Evolutionary conservation across 2,797 vertebrate genomes (phyloP).

Genomic region (Loriculus beryllinus): DNA sequence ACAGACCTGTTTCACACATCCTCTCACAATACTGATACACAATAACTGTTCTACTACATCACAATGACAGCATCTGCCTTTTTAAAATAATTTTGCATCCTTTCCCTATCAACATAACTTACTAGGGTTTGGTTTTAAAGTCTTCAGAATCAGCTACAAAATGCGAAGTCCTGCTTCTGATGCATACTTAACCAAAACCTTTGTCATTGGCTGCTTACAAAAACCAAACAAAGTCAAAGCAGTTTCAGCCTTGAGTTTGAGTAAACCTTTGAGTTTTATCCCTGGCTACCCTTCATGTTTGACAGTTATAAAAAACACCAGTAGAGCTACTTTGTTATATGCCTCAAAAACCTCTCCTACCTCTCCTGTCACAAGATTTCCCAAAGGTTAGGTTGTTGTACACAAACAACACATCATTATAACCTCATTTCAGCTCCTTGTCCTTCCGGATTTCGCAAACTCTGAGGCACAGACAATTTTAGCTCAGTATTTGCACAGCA

Average conservation of each 20-base stretch:
- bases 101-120: background rate
- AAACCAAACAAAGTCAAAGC: background rate
- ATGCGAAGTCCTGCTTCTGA: background rate
- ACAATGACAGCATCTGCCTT: background rate
- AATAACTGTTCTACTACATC: fast-evolving
- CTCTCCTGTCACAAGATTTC: background rate
- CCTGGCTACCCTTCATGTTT: background rate
- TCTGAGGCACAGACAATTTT: background rate
- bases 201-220: background rate
- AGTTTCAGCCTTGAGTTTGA: background rate
- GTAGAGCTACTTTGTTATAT: background rate
- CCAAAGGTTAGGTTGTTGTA: background rate
- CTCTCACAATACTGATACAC: background rate
- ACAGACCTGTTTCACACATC: background rate
- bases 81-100: background rate
- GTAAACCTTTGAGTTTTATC: background rate
- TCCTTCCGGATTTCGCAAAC: background rate
- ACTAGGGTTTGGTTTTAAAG: background rate
- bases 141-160: background rate
- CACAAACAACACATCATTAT: background rate
- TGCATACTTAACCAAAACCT: background rate
- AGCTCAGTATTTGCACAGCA: background rate
- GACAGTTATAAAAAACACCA: background rate
- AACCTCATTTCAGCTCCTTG: background rate
- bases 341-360: background rate